These are phyloP conservation scores for Ericerus pela DNA, from an alignment of 1,140 invertebrate species.

Conservation along the genomic window DNA sequence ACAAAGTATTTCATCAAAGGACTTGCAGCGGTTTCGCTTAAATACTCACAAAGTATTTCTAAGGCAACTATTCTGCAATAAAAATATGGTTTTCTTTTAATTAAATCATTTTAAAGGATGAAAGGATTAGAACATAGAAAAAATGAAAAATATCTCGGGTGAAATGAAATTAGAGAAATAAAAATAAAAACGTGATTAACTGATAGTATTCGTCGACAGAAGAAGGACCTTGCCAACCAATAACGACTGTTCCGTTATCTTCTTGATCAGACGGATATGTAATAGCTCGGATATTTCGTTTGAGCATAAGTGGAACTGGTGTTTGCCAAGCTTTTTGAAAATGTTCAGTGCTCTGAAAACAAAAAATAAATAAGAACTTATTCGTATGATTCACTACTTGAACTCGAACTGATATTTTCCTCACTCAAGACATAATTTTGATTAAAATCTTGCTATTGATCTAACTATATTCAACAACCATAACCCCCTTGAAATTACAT, in stretches of 20 bases:
- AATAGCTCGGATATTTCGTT: slow-evolving; percentile 36
- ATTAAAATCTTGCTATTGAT: neutral
- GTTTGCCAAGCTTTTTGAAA: slow-evolving; percentile 62
- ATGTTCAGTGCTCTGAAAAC: too few species aligned
- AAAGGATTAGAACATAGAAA: too few species aligned
- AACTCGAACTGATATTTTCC: slow-evolving; percentile 14
- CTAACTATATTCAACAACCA: neutral
- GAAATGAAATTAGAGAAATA: neutral
- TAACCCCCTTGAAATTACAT: neutral
- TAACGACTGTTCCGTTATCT: slow-evolving; percentile 60
- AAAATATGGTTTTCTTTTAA: slow-evolving; percentile 21
- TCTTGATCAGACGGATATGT: slow-evolving; percentile 73
- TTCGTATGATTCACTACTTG: slow-evolving; percentile 37
- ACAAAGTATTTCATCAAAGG: slow-evolving; percentile 72
- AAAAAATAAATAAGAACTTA: too few species aligned
- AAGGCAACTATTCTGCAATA: slow-evolving; percentile 40
- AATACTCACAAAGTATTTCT: slow-evolving; percentile 61
- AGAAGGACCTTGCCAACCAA: slow-evolving; percentile 73
- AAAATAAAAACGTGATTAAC: slow-evolving; percentile 18
- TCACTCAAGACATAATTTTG: neutral
- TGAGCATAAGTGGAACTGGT: slow-evolving; percentile 43
- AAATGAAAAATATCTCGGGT: too few species aligned
- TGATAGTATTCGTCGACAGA: slow-evolving; percentile 39
- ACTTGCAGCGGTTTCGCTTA: slow-evolving; percentile 67
- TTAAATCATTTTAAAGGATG: neutral